Conservation (phyloP, 2,888 invertebrate species). For the Cepaea hortensis region DNA sequence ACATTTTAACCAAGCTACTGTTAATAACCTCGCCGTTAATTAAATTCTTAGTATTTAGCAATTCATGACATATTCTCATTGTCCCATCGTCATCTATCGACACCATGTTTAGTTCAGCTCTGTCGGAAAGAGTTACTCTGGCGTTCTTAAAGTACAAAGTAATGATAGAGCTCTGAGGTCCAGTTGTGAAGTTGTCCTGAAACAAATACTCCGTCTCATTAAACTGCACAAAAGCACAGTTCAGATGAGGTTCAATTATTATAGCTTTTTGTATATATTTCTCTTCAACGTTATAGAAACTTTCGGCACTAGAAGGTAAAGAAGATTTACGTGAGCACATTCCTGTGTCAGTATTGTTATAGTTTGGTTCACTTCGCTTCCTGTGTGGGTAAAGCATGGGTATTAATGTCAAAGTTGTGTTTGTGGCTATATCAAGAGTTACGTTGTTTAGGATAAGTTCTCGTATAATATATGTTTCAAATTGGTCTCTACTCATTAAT, state of each 20-base stretch:
- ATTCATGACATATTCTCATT: conserved; percentile 10
- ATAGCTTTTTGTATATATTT: background rate
- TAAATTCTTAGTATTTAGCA: conserved; percentile 2
- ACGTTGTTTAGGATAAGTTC: background rate
- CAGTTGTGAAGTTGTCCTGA: background rate
- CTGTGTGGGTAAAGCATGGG: background rate
- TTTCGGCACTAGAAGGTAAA: background rate
- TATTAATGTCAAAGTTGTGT: background rate
- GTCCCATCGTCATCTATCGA: conserved; percentile 13
- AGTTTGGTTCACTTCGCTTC: background rate
- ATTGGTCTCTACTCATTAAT: background rate
- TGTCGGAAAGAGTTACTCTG: background rate
- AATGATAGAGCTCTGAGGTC: background rate
- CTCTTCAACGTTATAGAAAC: background rate
- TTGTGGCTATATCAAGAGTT: background rate
- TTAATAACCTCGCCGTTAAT: background rate
- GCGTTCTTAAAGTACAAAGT: background rate
- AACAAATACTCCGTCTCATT: background rate
- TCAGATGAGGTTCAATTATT: background rate
- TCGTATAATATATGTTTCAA: background rate
- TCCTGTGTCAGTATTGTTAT: background rate
- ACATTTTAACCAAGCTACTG: background rate
- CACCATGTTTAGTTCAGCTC: background rate
- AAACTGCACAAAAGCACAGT: conserved; percentile 19
- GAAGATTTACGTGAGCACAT: background rate